A percentile compares a stretch with the other conserved stretches of the same genome.
These are phyloP conservation scores for Drosophila kuntzei DNA, from an alignment of 2,888 invertebrate species.

Conservation along the genomic window DNA sequence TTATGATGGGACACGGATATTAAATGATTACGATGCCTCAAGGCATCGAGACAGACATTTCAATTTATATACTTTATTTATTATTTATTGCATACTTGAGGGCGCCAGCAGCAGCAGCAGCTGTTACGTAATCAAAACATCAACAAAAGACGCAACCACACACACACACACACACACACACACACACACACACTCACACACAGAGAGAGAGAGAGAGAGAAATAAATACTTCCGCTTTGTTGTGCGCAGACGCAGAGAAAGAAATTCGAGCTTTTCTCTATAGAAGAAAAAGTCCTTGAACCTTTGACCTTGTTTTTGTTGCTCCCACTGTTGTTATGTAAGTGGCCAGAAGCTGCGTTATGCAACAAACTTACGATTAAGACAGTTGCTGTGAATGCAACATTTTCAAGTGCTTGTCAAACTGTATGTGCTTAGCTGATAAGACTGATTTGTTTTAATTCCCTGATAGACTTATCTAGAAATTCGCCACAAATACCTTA, in stretches of 20 bases:
- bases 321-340: constrained; percentile 50
- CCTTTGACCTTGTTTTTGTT: constrained; percentile 77
- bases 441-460: constrained; percentile 21
- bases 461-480: constrained; percentile 48
- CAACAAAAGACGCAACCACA: constrained; percentile 47
- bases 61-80: constrained; percentile 15
- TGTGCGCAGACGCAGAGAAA: constrained; percentile 39
- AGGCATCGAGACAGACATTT: constrained; percentile 5
- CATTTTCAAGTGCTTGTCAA: constrained; percentile 35
- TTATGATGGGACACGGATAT: constrained; percentile 17
- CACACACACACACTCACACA: constrained; percentile 6
- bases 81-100: constrained; percentile 51
- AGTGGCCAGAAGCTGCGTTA: constrained; percentile 44
- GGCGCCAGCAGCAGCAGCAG: constrained; percentile 58
- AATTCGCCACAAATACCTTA: constrained; percentile 24
- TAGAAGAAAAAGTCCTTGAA: constrained; percentile 73
- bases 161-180: constrained; percentile 8
- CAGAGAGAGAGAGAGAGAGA: not conserved
- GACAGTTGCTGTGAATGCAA: constrained; percentile 26
- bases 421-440: constrained; percentile 47
- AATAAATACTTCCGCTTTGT: constrained; percentile 41
- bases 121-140: constrained; percentile 71
- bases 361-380: constrained; percentile 30
- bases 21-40: constrained; percentile 26
- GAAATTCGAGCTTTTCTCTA: constrained; percentile 42